Base-by-base conservation (phyloP, 2,888 invertebrate genomes). In the Rhagophthalmus giganteus region DNA sequence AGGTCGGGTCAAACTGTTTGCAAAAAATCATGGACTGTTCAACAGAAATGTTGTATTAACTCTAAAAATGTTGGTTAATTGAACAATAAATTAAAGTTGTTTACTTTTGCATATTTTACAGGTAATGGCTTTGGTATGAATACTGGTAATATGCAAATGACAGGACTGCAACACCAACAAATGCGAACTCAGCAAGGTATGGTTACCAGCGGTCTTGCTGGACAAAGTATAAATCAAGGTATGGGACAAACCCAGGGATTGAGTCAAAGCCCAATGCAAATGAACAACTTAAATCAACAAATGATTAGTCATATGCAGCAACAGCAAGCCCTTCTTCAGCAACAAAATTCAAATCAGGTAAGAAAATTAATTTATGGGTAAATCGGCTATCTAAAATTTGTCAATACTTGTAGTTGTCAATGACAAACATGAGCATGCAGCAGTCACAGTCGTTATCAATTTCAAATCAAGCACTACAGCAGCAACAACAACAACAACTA, bases 361-460 rank as follows among this genome's bases (percentile, higher is more conserved):
- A 40, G 25, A 7, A 52, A 27, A 24, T 12, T 3, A 32, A 12
- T 13, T 32, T 4, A 12, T 11, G n/a, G 6, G 32, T 11, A 12
- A 12, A 32, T 3, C 2, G 13, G 13, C 5, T 28, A 3, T 9
- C 12, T 31, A 8, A 9, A 11, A 11, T 14, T 10, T 13, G 15
- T 55, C 31, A 51, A 57, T 56, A 49, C 46, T 72, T 69, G 11
- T 64, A 80, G 77, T 80, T 81, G 78, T 76, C 79, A 10, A 76
- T 81, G 76, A 77, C 82, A 57, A 84, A 81, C 62, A 81, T 87
- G 66, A 86, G 85, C 68, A 84, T 87, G 85, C 81, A 79, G 62
- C 86, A 86, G 71, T 81, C 82, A 2, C 85, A 85, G 65, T 82
- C 82, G 60, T 78, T 85, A 72, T 80, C 82, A 11, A 78, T 84